phyloP scores from a whole-genome alignment of 64 coral and sea anemone species.

The Orbicella faveolata region DNA sequence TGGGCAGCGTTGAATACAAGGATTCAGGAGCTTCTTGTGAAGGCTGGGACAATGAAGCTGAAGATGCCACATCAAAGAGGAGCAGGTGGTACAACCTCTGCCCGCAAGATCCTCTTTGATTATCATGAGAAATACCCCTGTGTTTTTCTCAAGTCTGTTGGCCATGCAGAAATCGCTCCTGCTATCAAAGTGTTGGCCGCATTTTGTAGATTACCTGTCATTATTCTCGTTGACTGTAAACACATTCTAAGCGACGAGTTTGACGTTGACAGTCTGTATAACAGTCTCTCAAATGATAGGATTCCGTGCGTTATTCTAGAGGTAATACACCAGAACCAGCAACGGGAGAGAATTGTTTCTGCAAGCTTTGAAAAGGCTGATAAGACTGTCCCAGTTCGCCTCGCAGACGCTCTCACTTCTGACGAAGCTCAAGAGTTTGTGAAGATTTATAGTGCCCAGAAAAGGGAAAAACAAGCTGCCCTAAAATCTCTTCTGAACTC shows the following conservation, averaged over 20 bases:
- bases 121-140: constrained; percentile 57
- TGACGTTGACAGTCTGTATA: constrained; percentile 44
- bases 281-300: constrained; percentile 56
- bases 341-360: not conserved
- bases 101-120: constrained; percentile 54
- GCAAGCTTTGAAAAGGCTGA: not conserved
- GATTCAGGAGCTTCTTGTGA: constrained; percentile 20
- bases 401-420: constrained; percentile 11
- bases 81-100: constrained; percentile 75
- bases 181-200: constrained; percentile 57
- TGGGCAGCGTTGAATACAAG: constrained; percentile 29
- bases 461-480: not conserved
- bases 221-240: constrained; percentile 49
- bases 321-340: constrained; percentile 26
- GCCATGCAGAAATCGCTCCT: constrained; percentile 16
- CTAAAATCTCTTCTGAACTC: not conserved
- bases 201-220: constrained; percentile 59
- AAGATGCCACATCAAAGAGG: constrained; percentile 56
- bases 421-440: constrained; percentile 23
- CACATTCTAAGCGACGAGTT: constrained; percentile 25
- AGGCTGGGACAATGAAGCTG: constrained; percentile 38
- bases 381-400: constrained; percentile 17
- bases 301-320: constrained; percentile 57
- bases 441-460: constrained; percentile 55
- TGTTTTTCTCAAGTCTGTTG: constrained; percentile 50